These are phyloP conservation scores for Rhineura floridana DNA, from an alignment of 2,113 vertebrate genomes.

Conservation along the genomic window DNA sequence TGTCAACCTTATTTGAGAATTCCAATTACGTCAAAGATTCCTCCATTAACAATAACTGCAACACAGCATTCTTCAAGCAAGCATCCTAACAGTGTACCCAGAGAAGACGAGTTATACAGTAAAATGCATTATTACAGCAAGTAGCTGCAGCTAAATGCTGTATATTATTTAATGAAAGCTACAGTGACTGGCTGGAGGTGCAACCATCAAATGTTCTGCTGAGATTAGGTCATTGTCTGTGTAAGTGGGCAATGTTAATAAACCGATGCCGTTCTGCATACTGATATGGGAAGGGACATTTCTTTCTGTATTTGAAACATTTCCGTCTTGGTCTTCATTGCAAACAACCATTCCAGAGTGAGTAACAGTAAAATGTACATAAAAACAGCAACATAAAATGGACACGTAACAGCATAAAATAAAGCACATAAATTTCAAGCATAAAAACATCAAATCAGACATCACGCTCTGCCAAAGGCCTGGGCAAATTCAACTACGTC, in stretches of 20 bases:
- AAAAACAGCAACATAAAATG: no score
- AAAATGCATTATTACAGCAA: slow-evolving; percentile 73
- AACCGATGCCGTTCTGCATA: neutral
- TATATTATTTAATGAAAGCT: slow-evolving; percentile 58
- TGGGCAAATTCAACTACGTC: no score
- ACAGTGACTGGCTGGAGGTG: slow-evolving; percentile 9
- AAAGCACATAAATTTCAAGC: no score
- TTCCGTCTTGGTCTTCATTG: no score
- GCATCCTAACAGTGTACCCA: slow-evolving; percentile 64
- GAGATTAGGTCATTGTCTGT: slow-evolving; percentile 15
- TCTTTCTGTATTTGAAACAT: no score
- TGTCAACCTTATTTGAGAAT: slow-evolving; percentile 78
- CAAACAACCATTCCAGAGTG: no score
- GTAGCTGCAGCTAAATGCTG: slow-evolving; percentile 75
- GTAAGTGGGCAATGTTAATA: slow-evolving; percentile 25
- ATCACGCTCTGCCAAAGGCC: no score
- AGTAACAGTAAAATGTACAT: no score
- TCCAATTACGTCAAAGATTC: slow-evolving; percentile 69
- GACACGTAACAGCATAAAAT: no score
- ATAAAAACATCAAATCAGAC: no score
- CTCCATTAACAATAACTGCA: slow-evolving; percentile 77
- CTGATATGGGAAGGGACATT: slow-evolving; percentile 21
- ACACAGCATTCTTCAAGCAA: slow-evolving; percentile 75
- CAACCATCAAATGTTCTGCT: slow-evolving; percentile 4
- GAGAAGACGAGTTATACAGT: slow-evolving; percentile 62